Evolutionary conservation across 2,888 invertebrate genomes (phyloP).

Genomic region (Monopis laevigella): DNA sequence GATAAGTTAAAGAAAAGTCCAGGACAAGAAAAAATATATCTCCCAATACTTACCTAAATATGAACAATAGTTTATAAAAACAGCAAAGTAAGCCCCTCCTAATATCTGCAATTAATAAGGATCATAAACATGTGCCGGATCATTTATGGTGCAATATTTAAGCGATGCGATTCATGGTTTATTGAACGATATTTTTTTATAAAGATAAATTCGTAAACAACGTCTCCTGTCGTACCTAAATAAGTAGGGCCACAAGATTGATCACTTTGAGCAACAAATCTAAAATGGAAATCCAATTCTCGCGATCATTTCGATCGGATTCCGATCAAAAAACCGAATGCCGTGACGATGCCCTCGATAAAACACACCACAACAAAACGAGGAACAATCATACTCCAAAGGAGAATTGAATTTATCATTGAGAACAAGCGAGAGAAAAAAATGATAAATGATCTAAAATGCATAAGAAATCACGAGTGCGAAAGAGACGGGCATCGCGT

Average conservation of each 20-base stretch:
- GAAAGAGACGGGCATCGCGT: constrained; percentile 42
- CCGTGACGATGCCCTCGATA: constrained; percentile 62
- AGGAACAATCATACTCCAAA: constrained; percentile 64
- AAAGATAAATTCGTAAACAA: constrained; percentile 10
- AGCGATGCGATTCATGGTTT: constrained; percentile 8
- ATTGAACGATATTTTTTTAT: constrained; percentile 8
- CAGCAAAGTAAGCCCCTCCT: no score
- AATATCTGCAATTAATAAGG: no score
- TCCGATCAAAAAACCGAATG: constrained; percentile 57
- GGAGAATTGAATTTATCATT: constrained; percentile 67
- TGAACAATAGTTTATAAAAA: no score
- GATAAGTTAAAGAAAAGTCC: no score
- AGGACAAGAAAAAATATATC: no score
- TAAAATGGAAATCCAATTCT: constrained; percentile 63
- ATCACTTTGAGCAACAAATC: constrained; percentile 48
- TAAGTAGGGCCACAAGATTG: constrained; percentile 39
- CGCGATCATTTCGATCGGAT: constrained; percentile 60
- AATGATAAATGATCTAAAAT: constrained; percentile 59
- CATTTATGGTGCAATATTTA: constrained; percentile 10
- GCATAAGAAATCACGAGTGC: constrained; percentile 34
- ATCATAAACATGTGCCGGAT: no score
- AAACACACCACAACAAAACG: constrained; percentile 62
- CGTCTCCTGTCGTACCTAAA: constrained; percentile 15
- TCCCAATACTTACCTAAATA: no score
- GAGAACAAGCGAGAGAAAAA: constrained; percentile 57